A percentile compares a stretch with the other conserved stretches of the same genome.
phyloP scores from a whole-genome alignment of 2,888 invertebrate genomes.

The Lepidocyrtinus sp. region DNA sequence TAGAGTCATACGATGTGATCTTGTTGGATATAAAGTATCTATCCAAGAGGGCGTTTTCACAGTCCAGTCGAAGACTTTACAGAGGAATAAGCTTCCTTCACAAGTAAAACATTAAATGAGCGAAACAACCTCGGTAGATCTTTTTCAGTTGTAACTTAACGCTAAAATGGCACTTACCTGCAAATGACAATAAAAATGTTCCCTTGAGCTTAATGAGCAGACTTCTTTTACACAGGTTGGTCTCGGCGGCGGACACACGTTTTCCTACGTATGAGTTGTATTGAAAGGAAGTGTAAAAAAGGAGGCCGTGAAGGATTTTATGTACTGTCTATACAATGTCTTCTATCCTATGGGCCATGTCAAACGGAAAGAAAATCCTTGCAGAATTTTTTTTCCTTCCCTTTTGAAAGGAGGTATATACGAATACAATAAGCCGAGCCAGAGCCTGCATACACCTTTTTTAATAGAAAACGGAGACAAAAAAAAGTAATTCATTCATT shows the following conservation, averaged over 20 bases:
- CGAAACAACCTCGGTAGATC: background rate
- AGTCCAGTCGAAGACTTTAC: background rate
- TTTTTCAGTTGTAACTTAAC: conserved; percentile 6
- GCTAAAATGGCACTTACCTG: conserved; percentile 7
- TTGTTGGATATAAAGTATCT: no score
- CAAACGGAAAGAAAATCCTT: background rate
- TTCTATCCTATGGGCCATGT: background rate
- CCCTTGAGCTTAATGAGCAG: conserved; percentile 56
- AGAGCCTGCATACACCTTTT: conserved; percentile 24
- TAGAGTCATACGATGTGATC: no score
- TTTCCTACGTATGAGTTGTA: conserved; percentile 22
- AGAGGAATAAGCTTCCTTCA: conserved; percentile 18
- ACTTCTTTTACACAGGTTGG: conserved; percentile 10
- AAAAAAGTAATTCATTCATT: conserved; percentile 39
- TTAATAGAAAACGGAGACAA: conserved; percentile 21
- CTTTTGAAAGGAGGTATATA: background rate
- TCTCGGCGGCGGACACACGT: background rate
- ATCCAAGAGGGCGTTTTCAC: conserved; percentile 43
- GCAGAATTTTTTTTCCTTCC: conserved; percentile 21
- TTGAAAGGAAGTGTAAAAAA: conserved; percentile 15
- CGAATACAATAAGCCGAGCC: background rate
- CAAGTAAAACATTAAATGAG: background rate
- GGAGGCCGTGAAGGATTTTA: conserved; percentile 18
- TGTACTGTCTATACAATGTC: background rate
- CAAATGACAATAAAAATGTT: conserved; percentile 34